Evolutionary conservation across 1,140 invertebrate genomes (phyloP).

Genomic region (Nephila pilipes): DNA sequence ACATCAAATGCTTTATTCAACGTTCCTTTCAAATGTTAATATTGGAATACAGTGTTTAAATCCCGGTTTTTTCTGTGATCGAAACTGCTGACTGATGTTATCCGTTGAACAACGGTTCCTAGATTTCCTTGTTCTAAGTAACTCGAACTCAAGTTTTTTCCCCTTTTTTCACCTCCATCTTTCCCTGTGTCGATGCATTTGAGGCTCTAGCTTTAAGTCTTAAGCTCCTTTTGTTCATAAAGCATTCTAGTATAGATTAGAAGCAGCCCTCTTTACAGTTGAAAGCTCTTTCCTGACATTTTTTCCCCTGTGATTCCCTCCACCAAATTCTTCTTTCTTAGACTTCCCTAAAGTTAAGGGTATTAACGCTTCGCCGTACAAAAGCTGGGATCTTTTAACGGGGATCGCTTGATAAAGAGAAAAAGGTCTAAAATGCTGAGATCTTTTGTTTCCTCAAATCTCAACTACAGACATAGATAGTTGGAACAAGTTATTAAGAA

Average conservation of each 20-base stretch:
- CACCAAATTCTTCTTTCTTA: neutral
- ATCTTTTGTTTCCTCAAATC: neutral
- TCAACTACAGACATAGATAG: too few species aligned
- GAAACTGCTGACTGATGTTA: neutral
- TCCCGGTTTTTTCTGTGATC: neutral
- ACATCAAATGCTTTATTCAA: neutral
- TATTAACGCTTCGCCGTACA: neutral
- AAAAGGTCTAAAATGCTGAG: neutral
- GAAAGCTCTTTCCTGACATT: neutral
- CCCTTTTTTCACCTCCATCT: neutral
- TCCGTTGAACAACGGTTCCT: neutral
- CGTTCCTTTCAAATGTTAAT: neutral
- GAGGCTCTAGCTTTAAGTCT: conserved; percentile 13
- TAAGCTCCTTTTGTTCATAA: conserved; percentile 36
- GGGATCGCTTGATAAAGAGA: neutral
- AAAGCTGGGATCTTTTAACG: too few species aligned
- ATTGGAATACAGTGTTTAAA: neutral
- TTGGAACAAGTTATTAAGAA: too few species aligned
- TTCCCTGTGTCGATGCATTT: neutral
- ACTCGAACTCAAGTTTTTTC: neutral
- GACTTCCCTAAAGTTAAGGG: conserved; percentile 11
- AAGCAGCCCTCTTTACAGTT: neutral
- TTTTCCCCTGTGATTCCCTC: neutral
- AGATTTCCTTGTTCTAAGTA: neutral
- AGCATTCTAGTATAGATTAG: neutral